Percentiles rank a stretch among this genome's conserved stretches.
Evolutionary conservation across 2,888 invertebrate species (phyloP).

Genomic region (Noctua pronuba): DNA sequence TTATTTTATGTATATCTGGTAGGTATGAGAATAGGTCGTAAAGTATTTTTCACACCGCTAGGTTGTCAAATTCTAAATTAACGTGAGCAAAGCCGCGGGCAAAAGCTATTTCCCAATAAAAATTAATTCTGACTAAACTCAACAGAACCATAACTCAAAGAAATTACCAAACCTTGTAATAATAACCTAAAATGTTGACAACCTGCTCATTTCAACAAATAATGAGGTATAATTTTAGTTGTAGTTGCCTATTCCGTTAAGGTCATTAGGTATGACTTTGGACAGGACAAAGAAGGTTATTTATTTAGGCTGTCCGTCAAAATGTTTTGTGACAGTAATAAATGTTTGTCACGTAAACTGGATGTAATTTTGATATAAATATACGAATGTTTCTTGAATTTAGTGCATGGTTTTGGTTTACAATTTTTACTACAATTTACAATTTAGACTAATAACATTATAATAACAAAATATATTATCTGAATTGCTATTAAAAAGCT

Average conservation of each 20-base stretch:
- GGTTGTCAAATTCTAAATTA: too few relatives aligned
- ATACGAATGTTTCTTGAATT: neutral
- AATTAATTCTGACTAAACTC: neutral
- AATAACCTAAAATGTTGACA: neutral
- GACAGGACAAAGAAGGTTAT: constrained; percentile 37
- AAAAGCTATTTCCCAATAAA: too few relatives aligned
- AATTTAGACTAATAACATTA: too few relatives aligned
- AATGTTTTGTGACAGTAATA: constrained; percentile 2
- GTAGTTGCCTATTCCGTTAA: constrained; percentile 19
- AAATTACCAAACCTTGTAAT: neutral
- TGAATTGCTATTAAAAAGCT: too few relatives aligned
- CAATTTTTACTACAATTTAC: too few relatives aligned
- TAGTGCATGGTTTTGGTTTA: neutral
- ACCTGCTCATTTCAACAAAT: constrained; percentile 13
- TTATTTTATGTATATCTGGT: too few relatives aligned
- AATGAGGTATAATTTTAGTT: constrained; percentile 45
- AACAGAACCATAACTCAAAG: neutral
- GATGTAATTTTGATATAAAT: neutral
- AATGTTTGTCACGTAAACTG: constrained; percentile 7
- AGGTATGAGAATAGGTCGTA: too few relatives aligned
- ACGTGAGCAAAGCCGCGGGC: too few relatives aligned
- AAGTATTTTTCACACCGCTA: too few relatives aligned
- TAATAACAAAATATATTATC: too few relatives aligned
- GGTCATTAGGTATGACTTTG: constrained; percentile 20
- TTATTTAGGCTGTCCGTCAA: constrained; percentile 21